Evolutionary conservation across 2,888 invertebrate genomes (phyloP).

Genomic region (Monochamus alternatus): DNA sequence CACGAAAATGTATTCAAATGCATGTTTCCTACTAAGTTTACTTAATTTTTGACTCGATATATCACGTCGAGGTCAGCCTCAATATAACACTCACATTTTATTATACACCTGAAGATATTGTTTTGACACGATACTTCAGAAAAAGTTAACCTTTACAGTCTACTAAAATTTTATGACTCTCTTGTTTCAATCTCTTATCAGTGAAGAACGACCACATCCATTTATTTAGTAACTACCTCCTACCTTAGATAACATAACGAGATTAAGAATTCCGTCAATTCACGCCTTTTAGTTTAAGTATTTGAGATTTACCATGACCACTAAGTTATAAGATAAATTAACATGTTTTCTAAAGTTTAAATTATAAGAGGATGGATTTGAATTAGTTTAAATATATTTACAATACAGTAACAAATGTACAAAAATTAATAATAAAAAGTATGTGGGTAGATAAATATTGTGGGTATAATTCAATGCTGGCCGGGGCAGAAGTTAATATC

Average conservation of each 20-base stretch:
- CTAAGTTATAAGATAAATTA: too few relatives aligned
- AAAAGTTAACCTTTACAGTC: slow-evolving; percentile 34
- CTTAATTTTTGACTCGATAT: too few relatives aligned
- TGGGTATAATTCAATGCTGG: too few relatives aligned
- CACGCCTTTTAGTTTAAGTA: slow-evolving; percentile 32
- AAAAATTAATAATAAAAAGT: too few relatives aligned
- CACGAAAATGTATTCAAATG: too few relatives aligned
- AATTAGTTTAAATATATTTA: too few relatives aligned
- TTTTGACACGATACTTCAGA: slow-evolving; percentile 11
- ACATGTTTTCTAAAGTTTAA: too few relatives aligned
- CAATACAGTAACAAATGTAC: too few relatives aligned
- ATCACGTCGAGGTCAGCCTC: background rate
- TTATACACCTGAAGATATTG: background rate
- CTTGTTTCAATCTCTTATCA: slow-evolving; percentile 19
- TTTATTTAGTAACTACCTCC: slow-evolving; percentile 21
- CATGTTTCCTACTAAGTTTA: too few relatives aligned
- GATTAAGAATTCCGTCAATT: slow-evolving; percentile 35
- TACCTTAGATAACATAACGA: slow-evolving; percentile 22
- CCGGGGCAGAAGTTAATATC: too few relatives aligned
- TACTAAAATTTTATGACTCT: slow-evolving; percentile 18
- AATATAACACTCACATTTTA: background rate
- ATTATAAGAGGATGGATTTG: too few relatives aligned
- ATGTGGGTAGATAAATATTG: too few relatives aligned
- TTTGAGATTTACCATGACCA: slow-evolving; percentile 44
- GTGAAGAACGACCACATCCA: slow-evolving; percentile 21